These are phyloP conservation scores for Pipistrellus pipistrellus DNA, from an alignment of 2,797 vertebrate species.

Conservation along the genomic window DNA sequence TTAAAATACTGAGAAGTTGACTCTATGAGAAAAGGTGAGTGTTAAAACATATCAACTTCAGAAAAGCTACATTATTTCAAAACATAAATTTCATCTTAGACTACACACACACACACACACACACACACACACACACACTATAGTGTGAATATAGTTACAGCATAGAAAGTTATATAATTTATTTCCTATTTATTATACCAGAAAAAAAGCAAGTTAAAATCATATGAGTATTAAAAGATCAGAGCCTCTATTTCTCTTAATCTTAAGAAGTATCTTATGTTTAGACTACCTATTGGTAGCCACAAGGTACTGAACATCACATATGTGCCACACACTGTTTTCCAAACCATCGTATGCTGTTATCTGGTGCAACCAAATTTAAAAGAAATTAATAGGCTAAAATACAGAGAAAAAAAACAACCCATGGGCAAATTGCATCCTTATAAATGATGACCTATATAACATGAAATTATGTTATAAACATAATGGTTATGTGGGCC, in stretches of 20 bases:
- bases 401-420: neutral
- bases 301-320: neutral
- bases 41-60: neutral
- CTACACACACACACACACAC: neutral
- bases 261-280: neutral
- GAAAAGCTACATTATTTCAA: conserved; percentile 35
- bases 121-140: conserved; percentile 1
- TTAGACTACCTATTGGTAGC: neutral
- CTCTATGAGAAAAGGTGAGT: neutral
- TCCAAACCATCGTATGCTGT: neutral
- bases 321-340: neutral
- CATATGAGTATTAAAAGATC: neutral
- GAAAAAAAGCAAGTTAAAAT: conserved; percentile 42
- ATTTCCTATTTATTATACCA: conserved; percentile 1
- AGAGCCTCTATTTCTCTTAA: neutral
- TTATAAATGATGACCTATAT: neutral
- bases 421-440: neutral
- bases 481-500: neutral
- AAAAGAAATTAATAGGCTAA: neutral
- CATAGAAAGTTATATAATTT: neutral
- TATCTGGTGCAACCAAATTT: conserved; percentile 25
- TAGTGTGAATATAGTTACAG: neutral
- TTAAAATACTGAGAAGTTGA: conserved; percentile 49
- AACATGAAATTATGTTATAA: neutral
- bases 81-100: conserved; percentile 29